Evolutionary conservation across 1,140 invertebrate genomes (phyloP).

Genomic region (Penaeus vannamei): DNA sequence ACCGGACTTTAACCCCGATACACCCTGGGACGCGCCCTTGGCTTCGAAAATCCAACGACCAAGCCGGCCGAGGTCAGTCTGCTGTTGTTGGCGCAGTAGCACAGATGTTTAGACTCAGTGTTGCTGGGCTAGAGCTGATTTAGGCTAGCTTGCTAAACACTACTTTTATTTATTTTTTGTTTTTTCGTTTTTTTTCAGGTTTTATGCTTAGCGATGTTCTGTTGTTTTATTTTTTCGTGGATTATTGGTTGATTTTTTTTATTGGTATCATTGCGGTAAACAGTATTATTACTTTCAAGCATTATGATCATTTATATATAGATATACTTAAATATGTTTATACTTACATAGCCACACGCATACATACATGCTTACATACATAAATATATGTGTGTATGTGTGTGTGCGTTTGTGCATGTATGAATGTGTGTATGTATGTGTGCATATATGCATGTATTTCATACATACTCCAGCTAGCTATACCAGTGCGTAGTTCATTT

Average conservation of each 20-base stretch:
- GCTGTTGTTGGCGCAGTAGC: no score
- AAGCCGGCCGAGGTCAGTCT: not conserved
- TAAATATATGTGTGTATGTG: not conserved
- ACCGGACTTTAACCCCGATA: constrained; percentile 63
- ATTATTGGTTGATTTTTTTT: no score
- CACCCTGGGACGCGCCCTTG: constrained; percentile 66
- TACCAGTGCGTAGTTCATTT: no score
- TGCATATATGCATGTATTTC: not conserved
- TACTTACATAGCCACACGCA: not conserved
- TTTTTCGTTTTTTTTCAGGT: no score
- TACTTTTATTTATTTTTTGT: no score
- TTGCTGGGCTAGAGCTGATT: no score
- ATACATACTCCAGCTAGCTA: not conserved
- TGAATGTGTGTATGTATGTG: not conserved
- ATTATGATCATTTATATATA: constrained; percentile 7
- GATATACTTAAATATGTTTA: not conserved
- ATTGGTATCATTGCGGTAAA: no score
- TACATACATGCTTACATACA: not conserved
- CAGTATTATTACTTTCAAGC: no score
- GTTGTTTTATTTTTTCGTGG: no score
- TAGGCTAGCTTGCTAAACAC: no score
- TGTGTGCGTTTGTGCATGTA: not conserved
- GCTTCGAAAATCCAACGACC: constrained; percentile 22
- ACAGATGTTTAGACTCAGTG: no score
- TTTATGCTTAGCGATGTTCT: no score